These are phyloP conservation scores for Gastrophysa polygoni DNA, from an alignment of 2,888 invertebrate genomes.

Conservation along the genomic window DNA sequence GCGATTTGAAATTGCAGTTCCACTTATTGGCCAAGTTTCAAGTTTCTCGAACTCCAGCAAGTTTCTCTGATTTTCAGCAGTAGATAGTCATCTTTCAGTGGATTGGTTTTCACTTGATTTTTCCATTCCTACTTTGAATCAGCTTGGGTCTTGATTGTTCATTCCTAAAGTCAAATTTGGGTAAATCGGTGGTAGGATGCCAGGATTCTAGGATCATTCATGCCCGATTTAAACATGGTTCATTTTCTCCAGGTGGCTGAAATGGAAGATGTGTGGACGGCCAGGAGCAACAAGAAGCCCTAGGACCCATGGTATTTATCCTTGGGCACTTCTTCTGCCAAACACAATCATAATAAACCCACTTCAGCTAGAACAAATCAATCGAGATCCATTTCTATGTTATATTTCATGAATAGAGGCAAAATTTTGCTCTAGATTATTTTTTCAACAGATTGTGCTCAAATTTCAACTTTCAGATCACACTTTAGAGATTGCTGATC, in stretches of 20 bases:
- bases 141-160: constrained; percentile 9
- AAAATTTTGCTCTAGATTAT: constrained; percentile 38
- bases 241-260: constrained; percentile 63
- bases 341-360: constrained; percentile 54
- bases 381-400: constrained; percentile 37
- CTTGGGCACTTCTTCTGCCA: constrained; percentile 60
- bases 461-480: constrained; percentile 56
- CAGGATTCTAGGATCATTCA: constrained; percentile 57
- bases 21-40: constrained; percentile 20
- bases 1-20: constrained; percentile 46
- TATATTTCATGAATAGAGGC: too few species aligned
- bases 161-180: constrained; percentile 35
- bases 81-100: constrained; percentile 38
- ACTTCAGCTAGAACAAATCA: constrained; percentile 38
- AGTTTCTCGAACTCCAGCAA: constrained; percentile 18
- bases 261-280: constrained; percentile 46
- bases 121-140: too few species aligned
- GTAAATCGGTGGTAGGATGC: constrained; percentile 56
- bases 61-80: constrained; percentile 36
- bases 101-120: constrained; percentile 4
- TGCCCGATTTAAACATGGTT: constrained; percentile 60
- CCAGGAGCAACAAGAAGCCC: constrained; percentile 44
- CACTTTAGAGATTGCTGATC: constrained; percentile 58
- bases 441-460: constrained; percentile 32
- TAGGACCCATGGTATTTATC: constrained; percentile 64